Evolutionary conservation across 2,888 invertebrate genomes (phyloP).

Genomic region (Nomada lathburiana): DNA sequence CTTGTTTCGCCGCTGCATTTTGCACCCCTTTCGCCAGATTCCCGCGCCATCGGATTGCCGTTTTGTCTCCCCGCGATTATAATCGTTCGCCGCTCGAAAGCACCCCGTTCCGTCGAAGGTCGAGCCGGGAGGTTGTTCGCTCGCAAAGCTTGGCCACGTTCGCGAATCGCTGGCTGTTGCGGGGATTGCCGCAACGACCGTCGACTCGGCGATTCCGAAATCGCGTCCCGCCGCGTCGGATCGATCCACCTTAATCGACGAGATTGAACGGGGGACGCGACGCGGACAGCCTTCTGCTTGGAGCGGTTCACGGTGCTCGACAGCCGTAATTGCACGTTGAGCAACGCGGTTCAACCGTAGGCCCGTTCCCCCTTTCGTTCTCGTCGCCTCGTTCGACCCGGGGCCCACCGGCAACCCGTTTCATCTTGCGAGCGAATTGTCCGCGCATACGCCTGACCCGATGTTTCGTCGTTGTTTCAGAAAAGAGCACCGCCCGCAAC

Average conservation of each 20-base stretch:
- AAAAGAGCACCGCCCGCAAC: constrained; percentile 77
- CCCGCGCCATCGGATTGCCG: too few relatives aligned
- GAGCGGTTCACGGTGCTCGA: constrained; percentile 27
- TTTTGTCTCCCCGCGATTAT: too few relatives aligned
- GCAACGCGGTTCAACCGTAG: neutral
- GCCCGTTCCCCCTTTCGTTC: neutral
- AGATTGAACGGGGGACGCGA: constrained; percentile 56
- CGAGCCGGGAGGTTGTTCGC: constrained; percentile 1
- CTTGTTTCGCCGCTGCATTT: neutral
- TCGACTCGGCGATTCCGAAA: constrained; percentile 44
- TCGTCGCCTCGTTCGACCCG: neutral
- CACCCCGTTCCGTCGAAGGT: too few relatives aligned
- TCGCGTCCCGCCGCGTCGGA: constrained; percentile 34
- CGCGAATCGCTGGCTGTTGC: neutral
- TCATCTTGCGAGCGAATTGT: neutral
- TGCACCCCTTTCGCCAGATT: neutral
- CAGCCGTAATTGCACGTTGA: constrained; percentile 5
- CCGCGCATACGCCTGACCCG: neutral
- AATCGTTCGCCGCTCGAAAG: too few relatives aligned
- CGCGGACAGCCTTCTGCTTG: constrained; percentile 22
- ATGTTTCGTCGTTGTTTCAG: constrained; percentile 73
- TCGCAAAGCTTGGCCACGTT: neutral
- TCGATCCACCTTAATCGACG: constrained; percentile 67
- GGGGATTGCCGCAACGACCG: constrained; percentile 20
- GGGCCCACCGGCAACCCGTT: neutral